Conservation (phyloP, 2,113 vertebrate genomes). For the Pterophyllum scalare region DNA sequence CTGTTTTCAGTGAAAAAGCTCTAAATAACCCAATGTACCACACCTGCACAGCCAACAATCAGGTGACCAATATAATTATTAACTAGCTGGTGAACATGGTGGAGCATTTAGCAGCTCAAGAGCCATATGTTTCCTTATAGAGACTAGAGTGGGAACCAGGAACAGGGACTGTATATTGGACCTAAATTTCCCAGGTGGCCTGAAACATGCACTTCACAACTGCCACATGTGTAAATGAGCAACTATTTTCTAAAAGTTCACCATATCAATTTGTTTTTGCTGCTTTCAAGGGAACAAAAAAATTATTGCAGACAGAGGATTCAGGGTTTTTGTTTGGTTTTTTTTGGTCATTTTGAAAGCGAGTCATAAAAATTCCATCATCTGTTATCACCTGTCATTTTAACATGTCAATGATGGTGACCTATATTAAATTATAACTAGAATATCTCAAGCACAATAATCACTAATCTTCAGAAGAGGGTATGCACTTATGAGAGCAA, state of each 20-base stretch:
- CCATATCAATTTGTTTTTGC: not conserved
- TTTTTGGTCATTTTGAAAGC: too few species aligned
- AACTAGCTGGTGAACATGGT: not conserved
- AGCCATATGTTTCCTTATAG: not conserved
- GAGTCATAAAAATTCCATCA: too few species aligned
- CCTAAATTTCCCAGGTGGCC: not conserved
- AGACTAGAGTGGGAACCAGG: not conserved
- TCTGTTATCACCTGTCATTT: not conserved
- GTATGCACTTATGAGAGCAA: not conserved
- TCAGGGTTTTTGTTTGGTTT: too few species aligned
- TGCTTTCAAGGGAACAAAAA: not conserved
- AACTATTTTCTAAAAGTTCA: slow-evolving; percentile 2
- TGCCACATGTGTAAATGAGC: not conserved
- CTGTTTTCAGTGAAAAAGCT: slow-evolving; percentile 5
- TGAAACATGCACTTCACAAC: not conserved
- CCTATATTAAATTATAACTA: not conserved
- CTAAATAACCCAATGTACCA: not conserved
- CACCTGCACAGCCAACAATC: not conserved
- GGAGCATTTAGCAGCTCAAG: not conserved
- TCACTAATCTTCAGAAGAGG: not conserved
- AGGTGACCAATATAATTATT: not conserved
- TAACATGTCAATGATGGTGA: not conserved
- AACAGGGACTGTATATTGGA: not conserved
- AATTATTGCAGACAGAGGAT: not conserved
- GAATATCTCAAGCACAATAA: not conserved